Evolutionary conservation across 2,888 invertebrate species (phyloP).

Genomic region (Cheilosia vernalis): DNA sequence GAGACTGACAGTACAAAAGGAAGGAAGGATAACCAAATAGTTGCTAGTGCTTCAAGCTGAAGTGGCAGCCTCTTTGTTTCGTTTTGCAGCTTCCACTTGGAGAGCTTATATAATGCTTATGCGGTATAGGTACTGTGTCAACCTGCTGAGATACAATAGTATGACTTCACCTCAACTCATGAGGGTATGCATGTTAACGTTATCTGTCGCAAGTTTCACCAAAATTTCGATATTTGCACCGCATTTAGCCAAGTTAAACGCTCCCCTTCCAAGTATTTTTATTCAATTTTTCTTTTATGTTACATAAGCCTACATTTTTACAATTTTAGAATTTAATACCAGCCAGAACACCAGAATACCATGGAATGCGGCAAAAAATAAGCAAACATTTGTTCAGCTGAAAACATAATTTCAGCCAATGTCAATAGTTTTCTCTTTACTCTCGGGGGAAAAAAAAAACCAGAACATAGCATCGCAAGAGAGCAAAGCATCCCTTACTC

Average conservation of each 20-base stretch:
- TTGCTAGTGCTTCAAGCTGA: conserved; percentile 11
- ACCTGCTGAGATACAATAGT: no score
- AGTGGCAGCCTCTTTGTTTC: neutral
- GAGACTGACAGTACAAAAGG: neutral
- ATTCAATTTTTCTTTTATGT: conserved; percentile 32
- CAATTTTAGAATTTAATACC: conserved; percentile 12
- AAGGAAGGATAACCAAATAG: neutral
- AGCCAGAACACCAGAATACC: conserved; percentile 2
- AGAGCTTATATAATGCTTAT: neutral
- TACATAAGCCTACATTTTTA: neutral
- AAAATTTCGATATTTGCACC: no score
- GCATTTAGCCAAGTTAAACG: conserved; percentile 56
- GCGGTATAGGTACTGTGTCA: no score
- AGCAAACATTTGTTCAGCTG: conserved; percentile 72
- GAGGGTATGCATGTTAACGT: neutral
- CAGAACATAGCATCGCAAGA: neutral
- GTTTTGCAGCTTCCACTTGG: neutral
- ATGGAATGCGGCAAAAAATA: conserved; percentile 63
- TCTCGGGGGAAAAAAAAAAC: neutral
- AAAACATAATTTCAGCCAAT: conserved; percentile 67
- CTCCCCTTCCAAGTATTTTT: conserved; percentile 49
- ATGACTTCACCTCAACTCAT: neutral
- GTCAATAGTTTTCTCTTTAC: conserved; percentile 66
- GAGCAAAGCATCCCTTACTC: conserved; percentile 11
- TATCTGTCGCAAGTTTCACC: conserved; percentile 16